Conservation (phyloP, 2,888 invertebrate genomes). For the Arrhopalites spinosus region DNA sequence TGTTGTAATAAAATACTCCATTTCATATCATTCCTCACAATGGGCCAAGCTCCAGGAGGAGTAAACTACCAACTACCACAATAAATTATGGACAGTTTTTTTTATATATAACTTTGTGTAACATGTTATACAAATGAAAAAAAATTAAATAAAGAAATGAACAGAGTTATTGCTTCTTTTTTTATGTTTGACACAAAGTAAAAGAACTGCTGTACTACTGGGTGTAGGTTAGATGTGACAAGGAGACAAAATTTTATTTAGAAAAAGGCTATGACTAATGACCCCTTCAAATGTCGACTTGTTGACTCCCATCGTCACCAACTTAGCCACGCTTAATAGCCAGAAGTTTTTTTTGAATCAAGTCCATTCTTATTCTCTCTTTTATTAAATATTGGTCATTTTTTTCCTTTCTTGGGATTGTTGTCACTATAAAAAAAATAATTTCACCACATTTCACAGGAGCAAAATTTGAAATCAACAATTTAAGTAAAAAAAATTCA, state of each 20-base stretch:
- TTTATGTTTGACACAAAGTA: not conserved
- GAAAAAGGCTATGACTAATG: constrained; percentile 20
- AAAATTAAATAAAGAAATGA: not conserved
- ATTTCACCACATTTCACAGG: too few relatives aligned
- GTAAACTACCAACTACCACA: too few relatives aligned
- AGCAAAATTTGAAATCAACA: too few relatives aligned
- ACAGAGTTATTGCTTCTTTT: constrained; percentile 7
- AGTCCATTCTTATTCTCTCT: not conserved
- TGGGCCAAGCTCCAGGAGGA: not conserved
- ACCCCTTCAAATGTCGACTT: constrained; percentile 19
- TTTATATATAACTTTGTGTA: too few relatives aligned
- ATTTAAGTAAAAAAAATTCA: too few relatives aligned
- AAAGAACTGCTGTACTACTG: too few relatives aligned
- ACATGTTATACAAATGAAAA: not conserved
- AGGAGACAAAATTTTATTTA: too few relatives aligned
- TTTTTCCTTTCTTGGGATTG: not conserved
- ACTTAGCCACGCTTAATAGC: constrained; percentile 22
- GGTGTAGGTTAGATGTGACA: not conserved
- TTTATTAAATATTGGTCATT: not conserved
- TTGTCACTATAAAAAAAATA: not conserved
- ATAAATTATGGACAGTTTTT: not conserved
- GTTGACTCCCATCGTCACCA: constrained; percentile 18
- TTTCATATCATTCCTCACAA: constrained; percentile 9
- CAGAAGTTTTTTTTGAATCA: constrained; percentile 11
- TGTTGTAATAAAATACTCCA: constrained; percentile 29